Evolutionary conservation across 2,888 invertebrate species (phyloP).

Genomic region (Nowickia ferox): DNA sequence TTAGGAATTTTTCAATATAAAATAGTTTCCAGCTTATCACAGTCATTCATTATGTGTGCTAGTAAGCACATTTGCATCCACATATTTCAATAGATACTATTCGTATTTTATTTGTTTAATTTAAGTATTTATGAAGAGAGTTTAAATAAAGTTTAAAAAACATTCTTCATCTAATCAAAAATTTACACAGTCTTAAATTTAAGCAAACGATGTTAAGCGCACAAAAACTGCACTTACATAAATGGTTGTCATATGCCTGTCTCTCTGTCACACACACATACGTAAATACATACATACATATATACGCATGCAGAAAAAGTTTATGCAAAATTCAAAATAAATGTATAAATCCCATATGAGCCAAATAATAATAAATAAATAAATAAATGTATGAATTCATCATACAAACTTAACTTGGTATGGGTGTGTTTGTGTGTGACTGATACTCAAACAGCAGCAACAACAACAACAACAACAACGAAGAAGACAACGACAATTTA

Average conservation of each 20-base stretch:
- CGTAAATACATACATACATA: not conserved
- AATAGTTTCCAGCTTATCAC: constrained; percentile 32
- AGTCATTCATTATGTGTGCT: not conserved
- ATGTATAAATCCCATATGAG: constrained; percentile 44
- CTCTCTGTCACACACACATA: not conserved
- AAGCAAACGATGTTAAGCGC: constrained; percentile 1
- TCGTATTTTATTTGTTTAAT: constrained; percentile 22
- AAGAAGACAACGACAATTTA: constrained; percentile 26
- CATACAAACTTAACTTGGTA: not conserved
- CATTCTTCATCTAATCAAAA: constrained; percentile 49
- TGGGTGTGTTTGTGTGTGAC: not conserved
- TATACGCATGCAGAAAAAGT: not conserved
- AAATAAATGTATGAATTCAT: constrained; percentile 37
- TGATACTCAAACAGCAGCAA: not conserved
- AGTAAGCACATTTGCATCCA: not conserved
- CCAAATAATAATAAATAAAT: constrained; percentile 34
- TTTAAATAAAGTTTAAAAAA: constrained; percentile 24
- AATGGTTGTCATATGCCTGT: constrained; percentile 6
- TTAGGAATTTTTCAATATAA: constrained; percentile 47
- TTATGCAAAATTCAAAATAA: constrained; percentile 39
- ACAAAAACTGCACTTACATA: not conserved
- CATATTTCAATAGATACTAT: constrained; percentile 1
- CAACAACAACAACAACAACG: not conserved
- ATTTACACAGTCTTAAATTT: constrained; percentile 20
- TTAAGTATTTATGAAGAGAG: constrained; percentile 26